These are phyloP conservation scores for Drosophila burlai DNA, from an alignment of 1,140 invertebrate genomes.

Conservation along the genomic window DNA sequence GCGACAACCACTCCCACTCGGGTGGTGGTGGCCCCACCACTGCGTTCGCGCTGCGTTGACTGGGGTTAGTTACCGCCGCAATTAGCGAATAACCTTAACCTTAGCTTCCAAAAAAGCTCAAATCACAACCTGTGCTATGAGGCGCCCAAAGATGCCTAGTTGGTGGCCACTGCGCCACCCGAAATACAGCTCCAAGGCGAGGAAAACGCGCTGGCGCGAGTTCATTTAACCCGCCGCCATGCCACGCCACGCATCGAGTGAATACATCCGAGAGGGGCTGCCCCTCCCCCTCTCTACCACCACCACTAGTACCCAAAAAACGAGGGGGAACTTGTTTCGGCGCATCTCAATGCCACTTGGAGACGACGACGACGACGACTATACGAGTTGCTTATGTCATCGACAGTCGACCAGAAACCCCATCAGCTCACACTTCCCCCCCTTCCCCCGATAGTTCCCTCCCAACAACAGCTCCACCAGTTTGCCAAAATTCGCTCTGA, in stretches of 20 bases:
- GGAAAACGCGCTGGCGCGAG: conserved; percentile 43
- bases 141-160: conserved; percentile 74
- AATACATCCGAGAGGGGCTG: conserved; percentile 13
- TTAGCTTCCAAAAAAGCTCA: conserved; percentile 85
- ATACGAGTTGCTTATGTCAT: conserved; percentile 64
- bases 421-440: conserved; percentile 1
- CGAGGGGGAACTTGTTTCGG: conserved; percentile 52
- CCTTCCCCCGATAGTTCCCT: background rate
- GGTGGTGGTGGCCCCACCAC: conserved; percentile 10
- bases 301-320: background rate
- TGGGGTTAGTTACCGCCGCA: conserved; percentile 70
- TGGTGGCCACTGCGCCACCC: conserved; percentile 64
- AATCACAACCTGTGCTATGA: conserved; percentile 84
- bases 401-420: conserved; percentile 31
- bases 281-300: background rate
- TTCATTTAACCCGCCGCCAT: conserved; percentile 61
- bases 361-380: conserved; percentile 23
- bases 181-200: conserved; percentile 42
- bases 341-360: conserved; percentile 67
- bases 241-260: conserved; percentile 54
- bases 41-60: conserved; percentile 42
- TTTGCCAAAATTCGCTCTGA: conserved; percentile 64
- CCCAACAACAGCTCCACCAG: conserved; percentile 27
- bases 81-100: conserved; percentile 84
- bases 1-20: conserved; percentile 16